A percentile compares a stretch with the other conserved stretches of the same genome.
Evolutionary conservation across 2,113 vertebrate genomes (phyloP).

Genomic region (Trematomus loennbergii): DNA sequence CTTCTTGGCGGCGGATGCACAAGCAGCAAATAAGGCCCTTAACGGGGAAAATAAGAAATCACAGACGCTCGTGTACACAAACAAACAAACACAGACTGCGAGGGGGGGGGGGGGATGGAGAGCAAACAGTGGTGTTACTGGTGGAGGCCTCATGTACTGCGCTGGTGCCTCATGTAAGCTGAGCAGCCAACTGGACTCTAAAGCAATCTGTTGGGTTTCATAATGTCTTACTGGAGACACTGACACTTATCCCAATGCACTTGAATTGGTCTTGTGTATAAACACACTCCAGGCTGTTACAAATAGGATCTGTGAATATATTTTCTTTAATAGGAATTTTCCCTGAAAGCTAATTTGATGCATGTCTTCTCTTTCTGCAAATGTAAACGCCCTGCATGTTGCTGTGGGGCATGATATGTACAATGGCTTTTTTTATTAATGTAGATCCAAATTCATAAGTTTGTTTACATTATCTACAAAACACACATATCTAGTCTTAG

Average conservation of each 20-base stretch:
- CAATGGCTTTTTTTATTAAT: neutral
- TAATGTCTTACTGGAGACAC: constrained; percentile 28
- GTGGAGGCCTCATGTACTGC: constrained; percentile 5
- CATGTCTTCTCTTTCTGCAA: neutral
- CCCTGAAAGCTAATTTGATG: neutral
- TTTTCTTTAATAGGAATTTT: neutral
- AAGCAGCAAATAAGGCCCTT: constrained; percentile 46
- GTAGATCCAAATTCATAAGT: neutral
- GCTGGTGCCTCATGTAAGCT: constrained; percentile 10
- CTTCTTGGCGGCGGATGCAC: constrained; percentile 31
- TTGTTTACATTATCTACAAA: neutral
- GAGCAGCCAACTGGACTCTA: constrained; percentile 42
- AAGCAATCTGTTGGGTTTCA: constrained; percentile 54
- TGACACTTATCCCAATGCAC: neutral
- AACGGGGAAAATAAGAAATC: constrained; percentile 28
- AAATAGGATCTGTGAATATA: neutral
- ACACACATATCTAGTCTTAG: neutral
- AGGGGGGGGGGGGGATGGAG: constrained; percentile 42
- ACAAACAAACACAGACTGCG: constrained; percentile 57
- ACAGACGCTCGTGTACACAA: constrained; percentile 50
- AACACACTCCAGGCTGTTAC: constrained; percentile 11
- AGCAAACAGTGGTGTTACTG: constrained; percentile 45
- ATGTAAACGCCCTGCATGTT: neutral
- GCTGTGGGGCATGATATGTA: neutral
- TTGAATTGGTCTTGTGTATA: constrained; percentile 10